Evolutionary conservation across 2,113 vertebrate species (phyloP), one percentile per base, ranked within the genome.

Genomic region (Coregonus clupeaformis): DNA sequence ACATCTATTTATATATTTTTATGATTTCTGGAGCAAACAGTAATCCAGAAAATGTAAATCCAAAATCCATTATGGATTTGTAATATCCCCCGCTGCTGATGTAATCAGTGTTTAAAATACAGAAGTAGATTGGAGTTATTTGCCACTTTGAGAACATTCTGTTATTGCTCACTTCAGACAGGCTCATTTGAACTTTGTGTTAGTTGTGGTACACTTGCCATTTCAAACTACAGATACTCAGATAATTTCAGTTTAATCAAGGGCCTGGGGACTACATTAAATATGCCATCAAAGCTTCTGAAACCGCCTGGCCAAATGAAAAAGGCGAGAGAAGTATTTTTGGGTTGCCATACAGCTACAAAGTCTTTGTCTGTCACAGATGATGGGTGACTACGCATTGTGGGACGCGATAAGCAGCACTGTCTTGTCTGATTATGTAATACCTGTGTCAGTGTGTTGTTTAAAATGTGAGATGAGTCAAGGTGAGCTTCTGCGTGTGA

Each of bases 391-490:
- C 60, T 42, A 25, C 29, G 67, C 52, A 42, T 18, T 52, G 49
- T 52, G 49, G 12, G 49, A 52, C 14, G 49, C 7, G 5, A 42
- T 72, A 20, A 29, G 32, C 71, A 71, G 20, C 32, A 57, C 72
- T 72, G 13, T 65, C 29, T 45, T 42, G 64, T 69, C 68, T 75
- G 80, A 80, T 78, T 80, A 82, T 80, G 77, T 75, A 77, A 73
- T 76, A 74, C 52, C 63, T 45, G 57, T 69, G 74, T 73, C 69
- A 70, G 63, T 57, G 20, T 62, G 66, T 67, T 16, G 74, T 69
- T 27, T 9, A 25, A 76, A 62, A 42, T 67, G 52, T 30, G 66
- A 65, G 55, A 49, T 55, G 7, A 74, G 55, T 66, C 27, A 32
- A 70, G 30, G 45, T 71, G 42, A 47, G 52, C 47, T 52, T 69